These are phyloP conservation scores for Pseudomyrmex concolor DNA, from an alignment of 1,140 invertebrate genomes.

Conservation along the genomic window DNA sequence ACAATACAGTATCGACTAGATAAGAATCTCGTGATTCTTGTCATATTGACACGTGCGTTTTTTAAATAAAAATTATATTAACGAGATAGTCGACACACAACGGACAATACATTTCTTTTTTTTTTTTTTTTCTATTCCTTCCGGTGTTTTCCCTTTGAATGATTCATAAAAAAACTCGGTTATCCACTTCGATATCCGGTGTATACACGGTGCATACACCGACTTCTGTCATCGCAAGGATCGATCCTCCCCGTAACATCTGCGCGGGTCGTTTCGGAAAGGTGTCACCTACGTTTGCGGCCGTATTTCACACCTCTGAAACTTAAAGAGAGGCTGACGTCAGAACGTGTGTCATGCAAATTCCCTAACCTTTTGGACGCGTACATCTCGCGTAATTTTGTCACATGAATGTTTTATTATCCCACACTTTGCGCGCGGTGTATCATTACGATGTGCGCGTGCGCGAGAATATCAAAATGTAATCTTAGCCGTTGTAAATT, in stretches of 20 bases:
- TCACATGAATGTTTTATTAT: conserved; percentile 12
- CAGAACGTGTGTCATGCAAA: conserved; percentile 25
- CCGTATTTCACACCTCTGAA: background rate
- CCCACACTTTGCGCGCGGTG: background rate
- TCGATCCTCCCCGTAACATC: background rate
- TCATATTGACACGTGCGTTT: background rate
- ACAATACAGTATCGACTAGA: background rate
- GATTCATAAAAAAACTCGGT: conserved; percentile 21
- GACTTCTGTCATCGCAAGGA: background rate
- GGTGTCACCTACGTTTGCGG: conserved; percentile 9
- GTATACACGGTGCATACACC: background rate
- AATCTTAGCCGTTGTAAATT: too few species aligned
- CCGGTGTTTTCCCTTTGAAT: background rate
- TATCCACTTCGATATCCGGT: background rate
- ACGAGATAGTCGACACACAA: too few species aligned
- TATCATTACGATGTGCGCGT: background rate
- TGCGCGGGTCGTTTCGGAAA: conserved; percentile 3
- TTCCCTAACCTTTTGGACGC: background rate
- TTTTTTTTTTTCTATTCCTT: background rate
- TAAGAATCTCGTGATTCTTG: background rate
- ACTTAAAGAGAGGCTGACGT: background rate
- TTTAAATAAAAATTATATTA: background rate
- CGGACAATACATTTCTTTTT: background rate
- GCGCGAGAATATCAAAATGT: background rate
- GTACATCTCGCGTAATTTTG: background rate